These are phyloP conservation scores for Nemotelus nigrinus DNA, from an alignment of 2,888 invertebrate species.

Conservation along the genomic window DNA sequence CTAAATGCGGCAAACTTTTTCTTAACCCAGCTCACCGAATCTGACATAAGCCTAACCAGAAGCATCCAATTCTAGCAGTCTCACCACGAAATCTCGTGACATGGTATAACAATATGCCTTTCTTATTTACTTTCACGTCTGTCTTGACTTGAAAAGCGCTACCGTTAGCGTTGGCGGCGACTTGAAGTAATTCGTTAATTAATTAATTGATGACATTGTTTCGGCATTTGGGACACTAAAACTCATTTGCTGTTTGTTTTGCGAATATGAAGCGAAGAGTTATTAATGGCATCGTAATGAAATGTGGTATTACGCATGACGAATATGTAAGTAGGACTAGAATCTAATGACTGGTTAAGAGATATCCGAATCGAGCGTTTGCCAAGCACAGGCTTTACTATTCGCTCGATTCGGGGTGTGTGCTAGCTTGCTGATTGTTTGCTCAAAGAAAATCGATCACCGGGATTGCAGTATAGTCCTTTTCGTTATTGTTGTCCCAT, in stretches of 20 bases:
- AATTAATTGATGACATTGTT: slow-evolving; percentile 37
- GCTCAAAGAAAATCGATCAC: slow-evolving; percentile 29
- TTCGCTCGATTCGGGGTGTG: neutral
- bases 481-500: slow-evolving; percentile 42
- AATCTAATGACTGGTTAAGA: slow-evolving; percentile 4
- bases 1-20: too few relatives aligned
- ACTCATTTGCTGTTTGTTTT: neutral
- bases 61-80: too few relatives aligned
- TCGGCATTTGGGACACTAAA: neutral
- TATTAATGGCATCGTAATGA: slow-evolving; percentile 21
- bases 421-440: neutral
- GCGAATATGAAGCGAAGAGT: slow-evolving; percentile 8
- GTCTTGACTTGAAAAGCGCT: neutral
- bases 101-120: too few relatives aligned
- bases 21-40: too few relatives aligned
- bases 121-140: slow-evolving; percentile 18
- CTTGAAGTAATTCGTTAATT: slow-evolving; percentile 29
- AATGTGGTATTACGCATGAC: neutral
- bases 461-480: slow-evolving; percentile 25
- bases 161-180: neutral
- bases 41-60: too few relatives aligned
- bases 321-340: neutral
- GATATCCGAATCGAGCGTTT: neutral
- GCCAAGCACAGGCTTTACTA: too few relatives aligned
- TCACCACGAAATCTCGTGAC: too few relatives aligned